Evolutionary conservation across 2,888 invertebrate genomes (phyloP).

Genomic region (Clanis bilineata): DNA sequence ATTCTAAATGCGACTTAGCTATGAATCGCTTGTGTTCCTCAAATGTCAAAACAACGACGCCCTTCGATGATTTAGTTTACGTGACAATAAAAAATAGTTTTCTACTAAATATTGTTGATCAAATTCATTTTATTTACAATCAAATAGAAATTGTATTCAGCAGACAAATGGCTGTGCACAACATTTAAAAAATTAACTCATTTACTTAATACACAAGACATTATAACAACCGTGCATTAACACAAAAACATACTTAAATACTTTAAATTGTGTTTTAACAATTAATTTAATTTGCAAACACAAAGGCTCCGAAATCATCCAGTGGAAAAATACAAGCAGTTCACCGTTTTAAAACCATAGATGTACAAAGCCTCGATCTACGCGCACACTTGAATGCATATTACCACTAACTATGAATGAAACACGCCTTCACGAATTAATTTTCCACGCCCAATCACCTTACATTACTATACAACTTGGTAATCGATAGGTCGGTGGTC

Average conservation of each 20-base stretch:
- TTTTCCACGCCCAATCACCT: conserved; percentile 39
- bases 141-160: too few species aligned
- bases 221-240: too few species aligned
- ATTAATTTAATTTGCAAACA: not conserved
- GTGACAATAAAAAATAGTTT: conserved; percentile 15
- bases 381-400: conserved; percentile 24
- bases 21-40: conserved; percentile 44
- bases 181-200: too few species aligned
- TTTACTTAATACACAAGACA: too few species aligned
- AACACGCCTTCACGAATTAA: conserved; percentile 36
- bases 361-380: conserved; percentile 4
- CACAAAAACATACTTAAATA: not conserved
- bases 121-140: too few species aligned
- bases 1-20: conserved; percentile 74
- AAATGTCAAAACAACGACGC: conserved; percentile 30
- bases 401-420: conserved; percentile 20
- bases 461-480: conserved; percentile 30
- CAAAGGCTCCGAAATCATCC: not conserved
- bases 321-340: conserved; percentile 12
- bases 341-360: not conserved
- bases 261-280: not conserved
- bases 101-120: too few species aligned
- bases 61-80: conserved; percentile 32
- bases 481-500: conserved; percentile 67
- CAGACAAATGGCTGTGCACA: too few species aligned